Percentiles rank a stretch among this genome's conserved stretches.
Conservation (phyloP, 2,797 vertebrate species). For the Neostethus bicornis region DNA sequence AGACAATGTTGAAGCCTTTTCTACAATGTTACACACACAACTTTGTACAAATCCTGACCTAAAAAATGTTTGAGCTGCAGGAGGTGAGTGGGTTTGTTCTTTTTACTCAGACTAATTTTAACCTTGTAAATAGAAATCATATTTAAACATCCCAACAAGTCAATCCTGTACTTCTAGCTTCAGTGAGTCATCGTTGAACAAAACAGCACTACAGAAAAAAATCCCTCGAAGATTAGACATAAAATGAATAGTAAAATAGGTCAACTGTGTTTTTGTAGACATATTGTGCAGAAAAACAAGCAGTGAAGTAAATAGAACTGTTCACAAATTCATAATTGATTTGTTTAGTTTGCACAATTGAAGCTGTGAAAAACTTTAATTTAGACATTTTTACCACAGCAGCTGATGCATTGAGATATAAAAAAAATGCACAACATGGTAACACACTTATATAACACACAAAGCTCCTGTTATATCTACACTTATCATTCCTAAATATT, state of each 20-base stretch:
- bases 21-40: no score
- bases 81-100: not conserved
- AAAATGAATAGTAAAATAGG: not conserved
- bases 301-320: not conserved
- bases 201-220: not conserved
- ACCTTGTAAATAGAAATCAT: not conserved
- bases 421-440: not conserved
- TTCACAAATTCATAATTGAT: not conserved
- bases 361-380: not conserved
- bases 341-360: not conserved
- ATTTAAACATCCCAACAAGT: conserved; percentile 14
- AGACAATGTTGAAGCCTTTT: no score
- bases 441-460: not conserved
- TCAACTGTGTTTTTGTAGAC: not conserved
- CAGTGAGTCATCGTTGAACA: conserved; percentile 3
- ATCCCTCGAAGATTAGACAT: not conserved
- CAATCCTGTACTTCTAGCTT: conserved; percentile 60
- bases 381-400: not conserved
- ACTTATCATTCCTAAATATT: not conserved
- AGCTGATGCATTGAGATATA: not conserved
- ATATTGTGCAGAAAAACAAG: conserved; percentile 1
- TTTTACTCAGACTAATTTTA: conserved; percentile 12
- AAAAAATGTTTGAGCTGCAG: not conserved
- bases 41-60: not conserved
- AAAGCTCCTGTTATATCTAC: not conserved